These are phyloP conservation scores for Phenganax stokvisi DNA, from an alignment of 92 coral and sea anemone species.

Conservation along the genomic window DNA sequence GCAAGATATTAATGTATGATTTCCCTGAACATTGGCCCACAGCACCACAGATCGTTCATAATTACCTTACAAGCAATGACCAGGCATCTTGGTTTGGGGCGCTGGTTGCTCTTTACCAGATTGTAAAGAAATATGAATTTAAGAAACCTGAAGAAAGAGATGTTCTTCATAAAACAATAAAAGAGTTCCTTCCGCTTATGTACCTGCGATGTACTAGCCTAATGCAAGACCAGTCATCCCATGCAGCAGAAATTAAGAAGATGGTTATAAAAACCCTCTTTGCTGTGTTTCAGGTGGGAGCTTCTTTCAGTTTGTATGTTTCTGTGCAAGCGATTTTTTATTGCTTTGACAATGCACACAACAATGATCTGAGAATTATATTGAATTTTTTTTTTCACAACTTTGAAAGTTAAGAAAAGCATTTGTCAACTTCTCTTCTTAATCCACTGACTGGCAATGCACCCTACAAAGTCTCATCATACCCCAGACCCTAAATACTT, in stretches of 20 bases:
- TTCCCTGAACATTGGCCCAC: slow-evolving; percentile 95
- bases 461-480: too few species aligned
- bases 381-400: too few species aligned
- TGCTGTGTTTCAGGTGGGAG: slow-evolving; percentile 79
- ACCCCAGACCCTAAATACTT: too few species aligned
- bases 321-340: not conserved
- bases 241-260: slow-evolving; percentile 75
- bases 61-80: slow-evolving; percentile 61
- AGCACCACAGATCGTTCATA: slow-evolving; percentile 70
- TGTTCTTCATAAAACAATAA: slow-evolving; percentile 72
- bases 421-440: too few species aligned
- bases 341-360: too few species aligned
- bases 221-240: slow-evolving; percentile 60
- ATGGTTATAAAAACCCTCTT: slow-evolving; percentile 79
- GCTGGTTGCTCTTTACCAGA: slow-evolving; percentile 75
- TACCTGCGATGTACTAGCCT: slow-evolving; percentile 59
- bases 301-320: not conserved
- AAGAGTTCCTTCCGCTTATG: slow-evolving; percentile 66
- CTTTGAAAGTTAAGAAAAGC: too few species aligned
- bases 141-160: slow-evolving; percentile 85
- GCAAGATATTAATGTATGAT: slow-evolving; percentile 82
- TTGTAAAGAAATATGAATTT: slow-evolving; percentile 97
- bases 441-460: too few species aligned
- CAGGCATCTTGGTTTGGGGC: slow-evolving; percentile 91
- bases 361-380: too few species aligned